phyloP scores from a whole-genome alignment of 2,888 invertebrate species.

The Calliscelio sp. region DNA sequence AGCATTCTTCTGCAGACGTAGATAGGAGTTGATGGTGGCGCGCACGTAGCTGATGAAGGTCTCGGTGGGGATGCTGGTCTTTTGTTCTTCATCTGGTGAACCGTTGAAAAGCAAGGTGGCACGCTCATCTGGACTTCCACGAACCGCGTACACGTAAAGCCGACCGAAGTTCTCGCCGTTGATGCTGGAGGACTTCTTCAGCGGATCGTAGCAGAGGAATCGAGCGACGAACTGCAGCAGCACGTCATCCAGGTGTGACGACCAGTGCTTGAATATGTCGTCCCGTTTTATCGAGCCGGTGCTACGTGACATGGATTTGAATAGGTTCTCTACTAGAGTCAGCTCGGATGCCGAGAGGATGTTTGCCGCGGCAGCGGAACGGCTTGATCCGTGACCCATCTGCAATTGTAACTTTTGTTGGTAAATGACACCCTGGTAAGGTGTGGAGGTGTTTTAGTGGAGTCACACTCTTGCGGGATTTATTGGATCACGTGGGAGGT shows the following conservation, averaged over 20 bases:
- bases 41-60: constrained; percentile 89
- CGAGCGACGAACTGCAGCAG: constrained; percentile 83
- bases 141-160: constrained; percentile 83
- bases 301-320: constrained; percentile 85
- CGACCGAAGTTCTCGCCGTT: constrained; percentile 84
- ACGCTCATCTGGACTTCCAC: constrained; percentile 83
- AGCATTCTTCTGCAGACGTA: constrained; percentile 89
- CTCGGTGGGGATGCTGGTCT: constrained; percentile 80
- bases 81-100: constrained; percentile 82
- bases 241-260: constrained; percentile 83
- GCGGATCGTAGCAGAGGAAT: constrained; percentile 84
- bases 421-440: too few species aligned
- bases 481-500: too few species aligned
- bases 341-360: constrained; percentile 84
- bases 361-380: constrained; percentile 83
- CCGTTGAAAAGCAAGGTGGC: constrained; percentile 82
- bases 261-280: constrained; percentile 85
- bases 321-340: constrained; percentile 84
- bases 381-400: constrained; percentile 85
- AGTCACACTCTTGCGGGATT: too few species aligned
- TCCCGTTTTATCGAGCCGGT: constrained; percentile 85
- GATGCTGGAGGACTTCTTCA: constrained; percentile 82
- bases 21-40: constrained; percentile 91
- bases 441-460: too few species aligned
- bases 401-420: too few species aligned